phyloP scores from a whole-genome alignment of 2,797 vertebrate genomes.

The Gymnothorax javanicus region DNA sequence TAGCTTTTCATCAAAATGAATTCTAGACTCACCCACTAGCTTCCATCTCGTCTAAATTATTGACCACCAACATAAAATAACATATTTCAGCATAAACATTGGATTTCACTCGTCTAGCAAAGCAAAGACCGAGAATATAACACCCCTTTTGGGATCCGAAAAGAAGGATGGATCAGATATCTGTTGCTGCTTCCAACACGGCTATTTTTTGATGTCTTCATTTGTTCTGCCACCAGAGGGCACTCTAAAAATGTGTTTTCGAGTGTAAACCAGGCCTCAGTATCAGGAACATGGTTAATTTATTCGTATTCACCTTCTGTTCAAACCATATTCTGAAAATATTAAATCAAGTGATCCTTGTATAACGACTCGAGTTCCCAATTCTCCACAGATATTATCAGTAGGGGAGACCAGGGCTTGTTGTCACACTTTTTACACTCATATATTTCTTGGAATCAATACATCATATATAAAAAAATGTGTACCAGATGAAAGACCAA shows the following conservation, averaged over 20 bases:
- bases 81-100: neutral
- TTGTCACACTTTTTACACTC: too few species aligned
- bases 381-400: neutral
- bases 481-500: too few species aligned
- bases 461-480: too few species aligned
- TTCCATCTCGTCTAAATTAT: neutral
- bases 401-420: too few species aligned
- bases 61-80: neutral
- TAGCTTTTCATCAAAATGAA: slow-evolving; percentile 5
- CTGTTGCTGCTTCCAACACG: neutral
- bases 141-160: neutral
- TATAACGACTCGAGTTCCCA: neutral
- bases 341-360: too few species aligned
- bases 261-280: neutral
- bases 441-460: too few species aligned
- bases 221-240: slow-evolving; percentile 47
- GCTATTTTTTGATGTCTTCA: neutral
- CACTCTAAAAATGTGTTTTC: slow-evolving; percentile 37
- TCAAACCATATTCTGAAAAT: neutral
- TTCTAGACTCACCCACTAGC: neutral
- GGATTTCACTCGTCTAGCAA: neutral
- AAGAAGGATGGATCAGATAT: neutral
- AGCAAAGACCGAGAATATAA: neutral
- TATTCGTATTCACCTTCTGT: neutral
- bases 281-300: neutral